Percentiles rank a stretch among this genome's conserved stretches.
Evolutionary conservation across 2,797 vertebrate species (phyloP).

Genomic region (Fundulus diaphanus): DNA sequence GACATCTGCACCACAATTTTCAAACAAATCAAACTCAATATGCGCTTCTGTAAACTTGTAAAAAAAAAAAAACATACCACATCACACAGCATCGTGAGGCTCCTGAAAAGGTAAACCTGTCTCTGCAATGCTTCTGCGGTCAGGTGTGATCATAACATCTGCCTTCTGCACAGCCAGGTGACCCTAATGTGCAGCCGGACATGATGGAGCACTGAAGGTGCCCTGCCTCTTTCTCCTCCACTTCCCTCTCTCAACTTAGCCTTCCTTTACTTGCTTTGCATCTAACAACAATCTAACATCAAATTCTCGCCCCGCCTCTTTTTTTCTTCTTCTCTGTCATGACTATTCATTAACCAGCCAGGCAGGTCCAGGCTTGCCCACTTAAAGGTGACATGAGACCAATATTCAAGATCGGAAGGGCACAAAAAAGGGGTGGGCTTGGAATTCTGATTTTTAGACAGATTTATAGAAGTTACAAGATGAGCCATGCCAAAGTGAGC

Average conservation of each 20-base stretch:
- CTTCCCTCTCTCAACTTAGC: conserved; percentile 76
- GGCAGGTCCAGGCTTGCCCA: conserved; percentile 92
- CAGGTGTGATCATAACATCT: conserved; percentile 25
- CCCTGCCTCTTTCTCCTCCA: conserved; percentile 50
- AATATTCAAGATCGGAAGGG: conserved; percentile 69
- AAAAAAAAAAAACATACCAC: conserved; percentile 93
- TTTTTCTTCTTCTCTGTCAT: conserved; percentile 82
- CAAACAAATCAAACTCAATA: background rate
- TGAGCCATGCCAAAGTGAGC: background rate
- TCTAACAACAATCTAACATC: conserved; percentile 97
- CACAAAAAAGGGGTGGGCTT: conserved; percentile 22
- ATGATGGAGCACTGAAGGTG: conserved; percentile 65
- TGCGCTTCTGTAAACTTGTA: background rate
- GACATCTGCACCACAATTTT: background rate
- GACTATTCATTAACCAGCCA: conserved; percentile 88
- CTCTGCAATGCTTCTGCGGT: conserved; percentile 43
- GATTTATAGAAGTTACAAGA: background rate
- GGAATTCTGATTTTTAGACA: conserved; percentile 8
- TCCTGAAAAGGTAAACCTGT: conserved; percentile 53
- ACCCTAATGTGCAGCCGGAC: conserved; percentile 29
- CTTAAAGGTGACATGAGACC: conserved; percentile 83
- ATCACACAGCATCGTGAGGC: conserved; percentile 87
- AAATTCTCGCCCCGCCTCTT: conserved; percentile 84
- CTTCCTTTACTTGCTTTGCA: conserved; percentile 87
- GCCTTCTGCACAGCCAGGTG: conserved; percentile 14